These are phyloP conservation scores for Tetragnatha versicolor DNA, from an alignment of 1,140 invertebrate species.

Conservation along the genomic window DNA sequence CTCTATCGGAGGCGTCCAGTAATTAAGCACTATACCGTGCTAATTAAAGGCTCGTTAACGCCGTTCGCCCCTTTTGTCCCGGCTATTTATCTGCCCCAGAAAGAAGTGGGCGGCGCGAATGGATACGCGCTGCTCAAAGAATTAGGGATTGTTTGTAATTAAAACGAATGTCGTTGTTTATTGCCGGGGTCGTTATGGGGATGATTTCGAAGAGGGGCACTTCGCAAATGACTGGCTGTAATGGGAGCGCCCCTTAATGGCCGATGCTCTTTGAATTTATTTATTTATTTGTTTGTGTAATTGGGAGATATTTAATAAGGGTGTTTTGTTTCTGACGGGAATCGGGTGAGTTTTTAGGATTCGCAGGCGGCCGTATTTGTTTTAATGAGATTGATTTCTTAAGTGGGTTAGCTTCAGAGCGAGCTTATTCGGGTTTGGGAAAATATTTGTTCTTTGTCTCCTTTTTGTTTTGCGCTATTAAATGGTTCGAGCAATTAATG, in stretches of 20 bases:
- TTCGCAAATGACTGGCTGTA: constrained; percentile 36
- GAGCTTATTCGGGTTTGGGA: no score
- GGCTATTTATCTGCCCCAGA: constrained; percentile 38
- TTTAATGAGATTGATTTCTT: no score
- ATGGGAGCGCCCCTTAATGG: neutral
- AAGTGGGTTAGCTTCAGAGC: no score
- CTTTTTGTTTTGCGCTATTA: no score
- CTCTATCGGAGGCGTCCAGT: constrained; percentile 47
- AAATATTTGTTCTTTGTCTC: no score
- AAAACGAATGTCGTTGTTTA: constrained; percentile 51
- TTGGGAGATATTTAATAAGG: no score
- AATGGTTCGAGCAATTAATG: no score
- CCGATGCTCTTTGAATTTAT: no score
- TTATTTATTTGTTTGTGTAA: no score
- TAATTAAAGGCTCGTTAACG: constrained; percentile 52
- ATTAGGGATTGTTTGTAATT: constrained; percentile 51
- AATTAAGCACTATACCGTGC: constrained; percentile 43
- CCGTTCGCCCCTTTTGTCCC: constrained; percentile 42
- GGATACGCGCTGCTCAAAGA: constrained; percentile 38
- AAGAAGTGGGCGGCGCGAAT: neutral
- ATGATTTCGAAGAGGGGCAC: neutral
- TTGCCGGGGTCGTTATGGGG: constrained; percentile 32
- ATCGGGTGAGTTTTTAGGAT: no score
- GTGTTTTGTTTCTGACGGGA: no score
- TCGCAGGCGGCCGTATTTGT: no score